Evolutionary conservation across 2,113 vertebrate species (phyloP), one percentile per base, ranked within the genome.

Genomic region (Perca fluviatilis): DNA sequence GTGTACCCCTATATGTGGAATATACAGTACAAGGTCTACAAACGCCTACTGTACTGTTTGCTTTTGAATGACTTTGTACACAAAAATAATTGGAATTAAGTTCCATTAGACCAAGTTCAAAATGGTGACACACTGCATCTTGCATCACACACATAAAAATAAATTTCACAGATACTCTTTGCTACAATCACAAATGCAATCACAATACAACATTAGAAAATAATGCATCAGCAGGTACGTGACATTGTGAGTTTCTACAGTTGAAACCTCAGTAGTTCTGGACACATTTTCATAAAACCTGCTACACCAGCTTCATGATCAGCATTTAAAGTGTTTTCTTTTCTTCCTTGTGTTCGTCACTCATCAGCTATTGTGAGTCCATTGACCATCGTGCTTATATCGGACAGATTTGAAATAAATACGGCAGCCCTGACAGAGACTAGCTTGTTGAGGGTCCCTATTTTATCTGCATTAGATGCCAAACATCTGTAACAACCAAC

Each of bases 221-320:
- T 9, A 61, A 33, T 61, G 27, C 3, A 9, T 21, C 33, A 36
- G 19, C n/a, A 19, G 16, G 27, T 15, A n/a, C 1, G 3, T 61
- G 27, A 50, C 49, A 6, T 40, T 58, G 16, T 57, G 19, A 21
- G 51, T 23, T 76, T 66, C n/a, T 61, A 36, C 51, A 77, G 49
- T 18, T 61, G 18, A 71, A 33, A 25, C 40, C 3, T 77, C 46
- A 57, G 40, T 13, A 21, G 6, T 43, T 57, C 0, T 61, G 47
- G 19, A 67, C 47, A 61, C 53, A 61, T 76, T 65, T 16, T 67
- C 12, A 56, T 47, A n/a, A 75, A 56, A 65, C 62, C 23, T 46
- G 50, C 18, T 33, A 19, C 14, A 69, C 27, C 23, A 54, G 40
- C 23, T 51, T 25, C 4, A 65, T 13, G 4, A 21, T 19, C 10